Conservation (phyloP, 2,888 invertebrate genomes). For the Conus canariensis region DNA sequence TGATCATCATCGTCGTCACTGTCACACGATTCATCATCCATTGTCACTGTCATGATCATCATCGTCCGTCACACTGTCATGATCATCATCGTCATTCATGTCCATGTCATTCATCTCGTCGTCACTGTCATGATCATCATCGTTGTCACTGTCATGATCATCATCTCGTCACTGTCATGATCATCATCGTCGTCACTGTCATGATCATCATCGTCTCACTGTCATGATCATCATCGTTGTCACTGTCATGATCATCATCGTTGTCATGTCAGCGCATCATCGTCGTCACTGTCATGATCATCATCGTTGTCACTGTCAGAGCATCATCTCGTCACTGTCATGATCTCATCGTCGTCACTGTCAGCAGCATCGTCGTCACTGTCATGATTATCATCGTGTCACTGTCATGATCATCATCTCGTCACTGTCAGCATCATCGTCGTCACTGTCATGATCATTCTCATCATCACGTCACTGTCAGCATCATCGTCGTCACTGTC, state of each 20-base stretch:
- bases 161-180: not conserved
- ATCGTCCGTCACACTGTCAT: not conserved
- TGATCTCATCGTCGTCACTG: constrained; percentile 83
- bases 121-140: not conserved
- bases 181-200: not conserved
- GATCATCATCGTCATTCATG: not conserved
- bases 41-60: not conserved
- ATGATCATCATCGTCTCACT: not conserved
- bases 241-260: constrained; percentile 81
- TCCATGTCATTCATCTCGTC: not conserved
- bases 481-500: not conserved
- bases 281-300: not conserved
- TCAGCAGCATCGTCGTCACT: not conserved
- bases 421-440: not conserved
- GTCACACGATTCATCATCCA: not conserved
- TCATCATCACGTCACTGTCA: not conserved
- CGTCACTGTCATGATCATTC: not conserved
- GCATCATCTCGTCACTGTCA: constrained; percentile 66
- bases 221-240: not conserved
- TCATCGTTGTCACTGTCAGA: not conserved
- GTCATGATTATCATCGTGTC: not conserved
- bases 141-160: not conserved
- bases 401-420: not conserved
- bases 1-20: not conserved
- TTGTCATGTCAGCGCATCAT: constrained; percentile 66